Conservation (phyloP, 2,888 invertebrate genomes). For the Petrolisthes cinctipes region DNA sequence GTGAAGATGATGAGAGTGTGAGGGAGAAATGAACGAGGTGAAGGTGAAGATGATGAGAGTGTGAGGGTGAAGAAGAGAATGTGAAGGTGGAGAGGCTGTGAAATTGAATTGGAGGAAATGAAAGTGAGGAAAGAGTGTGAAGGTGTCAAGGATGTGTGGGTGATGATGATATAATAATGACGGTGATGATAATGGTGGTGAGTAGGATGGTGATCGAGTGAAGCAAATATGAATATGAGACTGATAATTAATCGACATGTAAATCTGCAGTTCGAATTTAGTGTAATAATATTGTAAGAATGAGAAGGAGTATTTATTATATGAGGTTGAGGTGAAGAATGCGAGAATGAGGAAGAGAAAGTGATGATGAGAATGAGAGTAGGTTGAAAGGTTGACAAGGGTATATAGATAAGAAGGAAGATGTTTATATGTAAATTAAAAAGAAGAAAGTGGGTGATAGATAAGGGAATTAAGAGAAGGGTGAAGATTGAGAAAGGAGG, state of each 20-base stretch:
- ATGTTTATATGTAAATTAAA: not conserved
- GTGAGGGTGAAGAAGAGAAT: not conserved
- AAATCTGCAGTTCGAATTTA: too few relatives aligned
- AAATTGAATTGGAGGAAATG: not conserved
- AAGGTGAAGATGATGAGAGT: not conserved
- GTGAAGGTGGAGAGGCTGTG: not conserved
- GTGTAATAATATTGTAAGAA: too few relatives aligned
- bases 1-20: not conserved
- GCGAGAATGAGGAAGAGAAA: not conserved
- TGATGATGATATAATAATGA: not conserved
- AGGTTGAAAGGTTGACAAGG: not conserved
- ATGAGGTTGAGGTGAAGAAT: not conserved
- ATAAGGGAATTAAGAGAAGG: not conserved
- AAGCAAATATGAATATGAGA: not conserved
- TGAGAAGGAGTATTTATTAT: too few relatives aligned
- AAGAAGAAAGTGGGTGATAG: not conserved
- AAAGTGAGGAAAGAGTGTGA: not conserved
- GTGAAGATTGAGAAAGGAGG: not conserved
- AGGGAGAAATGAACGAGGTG: not conserved
- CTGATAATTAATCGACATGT: too few relatives aligned
- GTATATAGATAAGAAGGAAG: not conserved
- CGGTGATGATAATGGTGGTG: not conserved
- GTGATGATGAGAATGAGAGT: not conserved
- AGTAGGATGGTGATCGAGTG: not conserved
- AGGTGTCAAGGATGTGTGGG: not conserved